Base-by-base conservation (phyloP, 2,113 vertebrate genomes). In the Limnothrissa miodon region DNA sequence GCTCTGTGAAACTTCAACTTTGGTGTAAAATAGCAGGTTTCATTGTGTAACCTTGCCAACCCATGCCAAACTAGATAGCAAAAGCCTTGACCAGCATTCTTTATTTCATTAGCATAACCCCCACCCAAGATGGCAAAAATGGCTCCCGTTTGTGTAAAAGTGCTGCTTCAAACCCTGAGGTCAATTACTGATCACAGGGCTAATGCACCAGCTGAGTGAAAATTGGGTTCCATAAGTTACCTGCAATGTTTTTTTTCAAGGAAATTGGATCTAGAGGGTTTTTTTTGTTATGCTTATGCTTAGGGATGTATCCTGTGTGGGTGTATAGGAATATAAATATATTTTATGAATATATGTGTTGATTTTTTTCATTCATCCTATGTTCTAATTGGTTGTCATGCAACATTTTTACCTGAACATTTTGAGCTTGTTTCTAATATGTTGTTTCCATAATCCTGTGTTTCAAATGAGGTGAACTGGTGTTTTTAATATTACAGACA, bases 121-220 rank as follows among this genome's bases (percentile, higher is more conserved):
- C 36, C 11, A 1, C 66, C 13, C 66, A 74, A 74, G 33, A 36
- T 74, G 62, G 62, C 29, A 70, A 36, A 29, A 11, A 70, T 2
- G 66, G 29, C 66, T 74, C 29, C 33, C 36, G 4, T 10, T 70
- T 3, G 66, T 36, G 25, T 2, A 33, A 36, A 74, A 36, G 66
- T 74, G 66, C 66, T 74, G 66, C 66, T 36, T 36, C 5, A 74
- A 4, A 33, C 66, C 66, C 66, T 74, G 13, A 29, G 29, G 59
- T 11, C 2, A 62, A 62, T 74, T 33, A 74, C 29, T 17, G 66
- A 36, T 79, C 78, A 29, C 45, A 19, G 25, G 53, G 45, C 8
- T 66, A 83, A 82, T 85, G 89, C 89, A 90, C 89, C 90, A 90
- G 90, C 90, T 90, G 80, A 80, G 80, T 81, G 62, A 82, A 78